phyloP scores from a whole-genome alignment of 2,113 vertebrate species.

The Merops nubicus region DNA sequence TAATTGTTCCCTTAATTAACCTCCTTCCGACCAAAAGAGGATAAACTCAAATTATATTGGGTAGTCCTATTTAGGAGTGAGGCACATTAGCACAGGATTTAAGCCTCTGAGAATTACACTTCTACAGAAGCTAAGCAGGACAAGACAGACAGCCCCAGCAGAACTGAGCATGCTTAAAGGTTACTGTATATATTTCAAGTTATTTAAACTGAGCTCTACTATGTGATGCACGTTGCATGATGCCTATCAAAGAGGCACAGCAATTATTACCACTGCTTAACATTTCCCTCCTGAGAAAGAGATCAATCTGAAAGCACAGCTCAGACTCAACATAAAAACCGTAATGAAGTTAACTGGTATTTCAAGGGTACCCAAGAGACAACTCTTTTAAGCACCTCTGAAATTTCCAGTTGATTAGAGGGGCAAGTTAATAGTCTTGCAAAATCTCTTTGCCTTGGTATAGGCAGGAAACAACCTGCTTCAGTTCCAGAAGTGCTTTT shows the following conservation, averaged over 20 bases:
- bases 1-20: slow-evolving; percentile 6
- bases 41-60: background rate
- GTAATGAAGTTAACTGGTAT: background rate
- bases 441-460: background rate
- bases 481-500: background rate
- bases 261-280: background rate
- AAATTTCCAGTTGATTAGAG: slow-evolving; percentile 12
- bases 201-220: background rate
- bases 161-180: background rate
- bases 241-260: background rate
- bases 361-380: slow-evolving; percentile 22
- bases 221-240: background rate
- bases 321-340: background rate
- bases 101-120: background rate
- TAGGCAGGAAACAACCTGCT: background rate
- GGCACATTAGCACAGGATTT: background rate
- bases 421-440: background rate
- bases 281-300: background rate
- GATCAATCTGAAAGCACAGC: background rate
- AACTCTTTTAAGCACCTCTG: background rate
- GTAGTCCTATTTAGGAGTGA: background rate
- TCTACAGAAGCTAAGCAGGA: background rate
- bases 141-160: background rate
- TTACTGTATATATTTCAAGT: background rate
- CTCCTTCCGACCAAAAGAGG: background rate